These are phyloP conservation scores for Ctenoplectra terminalis DNA, from an alignment of 1,140 invertebrate species.

Conservation along the genomic window DNA sequence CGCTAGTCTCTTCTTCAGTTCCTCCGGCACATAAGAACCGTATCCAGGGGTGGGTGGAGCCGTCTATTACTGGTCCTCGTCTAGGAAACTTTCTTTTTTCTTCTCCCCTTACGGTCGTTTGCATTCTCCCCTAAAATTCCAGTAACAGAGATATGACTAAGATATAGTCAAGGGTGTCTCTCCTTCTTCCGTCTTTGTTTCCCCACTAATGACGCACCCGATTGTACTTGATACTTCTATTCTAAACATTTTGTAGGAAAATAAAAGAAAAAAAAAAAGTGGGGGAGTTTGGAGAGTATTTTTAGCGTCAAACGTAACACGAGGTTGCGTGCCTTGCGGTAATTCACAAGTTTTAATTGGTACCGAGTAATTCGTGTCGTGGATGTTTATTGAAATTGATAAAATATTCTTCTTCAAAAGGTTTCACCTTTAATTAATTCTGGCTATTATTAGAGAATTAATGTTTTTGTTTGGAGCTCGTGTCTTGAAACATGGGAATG, in stretches of 20 bases:
- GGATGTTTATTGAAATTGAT: no score
- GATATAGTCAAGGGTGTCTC: slow-evolving; percentile 16
- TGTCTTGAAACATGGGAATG: no score
- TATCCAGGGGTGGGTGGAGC: not conserved
- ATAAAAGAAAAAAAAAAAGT: no score
- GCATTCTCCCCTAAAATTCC: slow-evolving; percentile 60
- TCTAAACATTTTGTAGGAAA: not conserved
- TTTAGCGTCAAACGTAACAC: no score
- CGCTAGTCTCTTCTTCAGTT: slow-evolving; percentile 41
- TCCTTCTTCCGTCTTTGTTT: slow-evolving; percentile 7
- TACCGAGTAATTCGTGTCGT: no score
- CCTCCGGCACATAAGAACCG: slow-evolving; percentile 43
- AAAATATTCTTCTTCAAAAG: no score
- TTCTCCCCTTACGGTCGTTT: slow-evolving; percentile 53
- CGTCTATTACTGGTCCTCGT: slow-evolving; percentile 38
- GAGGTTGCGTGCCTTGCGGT: no score
- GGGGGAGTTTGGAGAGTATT: no score
- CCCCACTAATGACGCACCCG: slow-evolving; percentile 11
- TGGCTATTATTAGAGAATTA: no score
- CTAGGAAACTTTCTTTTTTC: slow-evolving; percentile 53
- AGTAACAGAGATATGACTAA: slow-evolving; percentile 39
- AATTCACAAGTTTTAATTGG: no score
- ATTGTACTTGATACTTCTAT: not conserved
- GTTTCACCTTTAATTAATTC: no score
- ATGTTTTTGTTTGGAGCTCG: no score